Percentiles rank a stretch among this genome's conserved stretches.
Evolutionary conservation across 2,888 invertebrate species (phyloP).

Genomic region (Steromphala cineraria): DNA sequence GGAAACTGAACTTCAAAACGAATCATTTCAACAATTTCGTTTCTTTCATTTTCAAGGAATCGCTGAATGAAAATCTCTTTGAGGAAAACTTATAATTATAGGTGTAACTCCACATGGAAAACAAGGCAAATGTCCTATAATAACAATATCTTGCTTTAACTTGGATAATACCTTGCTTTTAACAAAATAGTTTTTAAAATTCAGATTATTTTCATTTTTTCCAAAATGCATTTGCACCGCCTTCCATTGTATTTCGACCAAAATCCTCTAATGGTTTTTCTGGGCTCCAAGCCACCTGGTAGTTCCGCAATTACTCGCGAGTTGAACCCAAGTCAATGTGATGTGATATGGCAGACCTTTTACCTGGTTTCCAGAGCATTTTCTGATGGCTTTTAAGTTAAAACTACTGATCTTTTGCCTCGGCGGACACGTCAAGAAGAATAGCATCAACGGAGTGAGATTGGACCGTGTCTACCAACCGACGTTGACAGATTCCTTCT

Average conservation of each 20-base stretch:
- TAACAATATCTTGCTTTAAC: not conserved
- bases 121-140: too few relatives aligned
- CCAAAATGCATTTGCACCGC: not conserved
- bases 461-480: not conserved
- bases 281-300: not conserved
- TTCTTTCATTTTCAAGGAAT: not conserved
- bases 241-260: not conserved
- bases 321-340: not conserved
- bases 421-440: not conserved
- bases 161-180: not conserved
- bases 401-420: slow-evolving; percentile 13
- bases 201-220: not conserved
- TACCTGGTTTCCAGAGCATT: not conserved
- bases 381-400: slow-evolving; percentile 9
- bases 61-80: too few relatives aligned
- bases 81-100: too few relatives aligned
- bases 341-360: slow-evolving; percentile 7
- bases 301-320: not conserved
- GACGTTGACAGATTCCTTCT: slow-evolving; percentile 2
- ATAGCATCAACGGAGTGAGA: not conserved
- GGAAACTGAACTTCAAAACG: not conserved
- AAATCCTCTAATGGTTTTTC: not conserved
- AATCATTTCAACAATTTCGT: not conserved
- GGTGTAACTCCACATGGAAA: too few relatives aligned
- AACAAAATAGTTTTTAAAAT: not conserved